These are phyloP conservation scores for Muntiacus muntjak DNA, from an alignment of 2,113 vertebrate genomes.

Conservation along the genomic window DNA sequence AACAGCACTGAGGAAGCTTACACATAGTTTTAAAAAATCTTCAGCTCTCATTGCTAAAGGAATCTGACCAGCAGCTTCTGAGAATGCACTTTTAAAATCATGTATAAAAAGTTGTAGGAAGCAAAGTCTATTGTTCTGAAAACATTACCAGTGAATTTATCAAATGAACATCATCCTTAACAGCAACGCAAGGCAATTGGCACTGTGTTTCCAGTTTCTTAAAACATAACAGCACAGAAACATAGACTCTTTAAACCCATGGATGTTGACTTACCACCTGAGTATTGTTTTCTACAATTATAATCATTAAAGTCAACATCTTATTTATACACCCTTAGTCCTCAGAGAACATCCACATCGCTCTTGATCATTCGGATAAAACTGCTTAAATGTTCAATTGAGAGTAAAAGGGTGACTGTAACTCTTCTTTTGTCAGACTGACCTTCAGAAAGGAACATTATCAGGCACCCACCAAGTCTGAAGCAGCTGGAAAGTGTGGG, in stretches of 20 bases:
- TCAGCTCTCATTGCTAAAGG: not conserved
- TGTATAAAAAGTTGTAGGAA: not conserved
- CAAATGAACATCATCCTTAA: not conserved
- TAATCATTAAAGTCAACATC: not conserved
- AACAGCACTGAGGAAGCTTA: not conserved
- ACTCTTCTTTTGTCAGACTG: not conserved
- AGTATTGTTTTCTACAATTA: not conserved
- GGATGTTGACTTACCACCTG: slow-evolving; percentile 4
- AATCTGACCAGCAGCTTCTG: not conserved
- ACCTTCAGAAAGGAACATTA: not conserved
- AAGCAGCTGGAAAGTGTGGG: not conserved
- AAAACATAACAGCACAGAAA: not conserved
- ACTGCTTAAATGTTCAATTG: not conserved
- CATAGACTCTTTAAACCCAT: not conserved
- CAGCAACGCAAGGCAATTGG: not conserved
- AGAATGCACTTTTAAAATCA: not conserved
- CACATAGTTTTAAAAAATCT: not conserved
- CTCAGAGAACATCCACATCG: not conserved
- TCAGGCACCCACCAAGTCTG: not conserved
- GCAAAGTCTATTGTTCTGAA: not conserved
- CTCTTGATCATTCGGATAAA: not conserved
- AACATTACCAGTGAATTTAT: not conserved
- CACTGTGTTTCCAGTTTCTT: slow-evolving; percentile 58
- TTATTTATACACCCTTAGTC: not conserved
- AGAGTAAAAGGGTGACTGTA: not conserved